Conservation (phyloP, 1,140 invertebrate genomes). For the Hesperophylax magnus region DNA sequence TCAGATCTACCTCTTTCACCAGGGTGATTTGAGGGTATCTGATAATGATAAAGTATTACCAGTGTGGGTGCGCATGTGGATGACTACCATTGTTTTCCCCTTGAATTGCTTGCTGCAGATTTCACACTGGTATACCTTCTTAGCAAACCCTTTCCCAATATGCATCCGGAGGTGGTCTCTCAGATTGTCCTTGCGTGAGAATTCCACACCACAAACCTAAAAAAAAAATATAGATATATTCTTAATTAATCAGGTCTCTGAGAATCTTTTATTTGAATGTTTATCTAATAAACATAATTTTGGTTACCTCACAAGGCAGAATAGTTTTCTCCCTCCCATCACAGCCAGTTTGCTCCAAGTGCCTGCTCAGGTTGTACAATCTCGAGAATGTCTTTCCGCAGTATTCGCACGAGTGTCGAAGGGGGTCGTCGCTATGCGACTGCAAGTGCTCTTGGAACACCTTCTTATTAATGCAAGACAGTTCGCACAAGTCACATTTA, state of each 20-base stretch:
- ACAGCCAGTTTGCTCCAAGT: slow-evolving; percentile 82
- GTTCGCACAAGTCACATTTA: slow-evolving; percentile 26
- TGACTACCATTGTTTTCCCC: slow-evolving; percentile 77
- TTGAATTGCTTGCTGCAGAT: slow-evolving; percentile 80
- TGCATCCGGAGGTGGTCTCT: slow-evolving; percentile 82
- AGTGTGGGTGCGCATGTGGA: slow-evolving; percentile 81
- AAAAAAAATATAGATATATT: neutral
- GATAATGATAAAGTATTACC: slow-evolving; percentile 60
- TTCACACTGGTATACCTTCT: slow-evolving; percentile 61
- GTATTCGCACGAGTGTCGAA: slow-evolving; percentile 60
- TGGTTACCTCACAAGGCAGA: slow-evolving; percentile 74
- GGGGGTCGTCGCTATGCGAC: neutral
- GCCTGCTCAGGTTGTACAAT: slow-evolving; percentile 83
- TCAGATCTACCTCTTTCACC: too few species aligned
- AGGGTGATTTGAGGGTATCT: too few species aligned
- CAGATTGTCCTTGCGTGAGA: slow-evolving; percentile 84
- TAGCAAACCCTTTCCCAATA: slow-evolving; percentile 76
- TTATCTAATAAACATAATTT: too few species aligned
- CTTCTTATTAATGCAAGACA: slow-evolving; percentile 35
- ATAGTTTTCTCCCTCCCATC: slow-evolving; percentile 73
- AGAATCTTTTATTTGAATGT: too few species aligned
- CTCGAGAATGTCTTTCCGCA: slow-evolving; percentile 81
- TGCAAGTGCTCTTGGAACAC: slow-evolving; percentile 33
- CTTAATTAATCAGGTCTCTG: too few species aligned
- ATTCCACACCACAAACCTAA: slow-evolving; percentile 80